Percentiles rank a stretch among this genome's conserved stretches.
Conservation (phyloP, 2,888 invertebrate genomes). For the Eupithecia dodoneata region DNA sequence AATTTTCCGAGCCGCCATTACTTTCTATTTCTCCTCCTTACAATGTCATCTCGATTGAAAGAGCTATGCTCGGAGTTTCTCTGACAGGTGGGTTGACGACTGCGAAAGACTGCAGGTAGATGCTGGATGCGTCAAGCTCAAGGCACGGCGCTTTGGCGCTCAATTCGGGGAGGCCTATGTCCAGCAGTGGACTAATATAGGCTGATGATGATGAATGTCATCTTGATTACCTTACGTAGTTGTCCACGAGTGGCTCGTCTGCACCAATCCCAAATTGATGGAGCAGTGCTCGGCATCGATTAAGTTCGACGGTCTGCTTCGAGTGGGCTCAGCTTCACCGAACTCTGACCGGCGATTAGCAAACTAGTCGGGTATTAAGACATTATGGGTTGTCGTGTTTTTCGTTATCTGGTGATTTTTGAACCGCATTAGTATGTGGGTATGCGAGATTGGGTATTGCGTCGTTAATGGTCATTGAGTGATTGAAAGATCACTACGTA, state of each 20-base stretch:
- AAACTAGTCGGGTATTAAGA: conserved; percentile 6
- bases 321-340: neutral
- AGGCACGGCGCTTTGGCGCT: too few species aligned
- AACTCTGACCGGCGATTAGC: conserved; percentile 12
- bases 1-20: too few species aligned
- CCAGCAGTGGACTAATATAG: too few species aligned
- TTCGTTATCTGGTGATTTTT: neutral
- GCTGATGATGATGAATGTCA: too few species aligned
- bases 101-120: too few species aligned
- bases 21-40: too few species aligned
- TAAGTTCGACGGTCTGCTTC: neutral
- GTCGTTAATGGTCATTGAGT: neutral
- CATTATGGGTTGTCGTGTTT: conserved; percentile 2
- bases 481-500: neutral
- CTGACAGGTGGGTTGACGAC: too few species aligned
- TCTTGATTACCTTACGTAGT: too few species aligned
- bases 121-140: too few species aligned
- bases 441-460: neutral
- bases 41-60: too few species aligned
- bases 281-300: conserved; percentile 10
- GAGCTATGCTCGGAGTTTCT: too few species aligned
- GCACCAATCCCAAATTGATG: neutral
- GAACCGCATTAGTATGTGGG: neutral
- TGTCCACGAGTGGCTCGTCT: neutral
- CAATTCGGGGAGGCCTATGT: too few species aligned